Evolutionary conservation across 1,140 invertebrate species (phyloP).

Genomic region (Drosophila punjabiensis): DNA sequence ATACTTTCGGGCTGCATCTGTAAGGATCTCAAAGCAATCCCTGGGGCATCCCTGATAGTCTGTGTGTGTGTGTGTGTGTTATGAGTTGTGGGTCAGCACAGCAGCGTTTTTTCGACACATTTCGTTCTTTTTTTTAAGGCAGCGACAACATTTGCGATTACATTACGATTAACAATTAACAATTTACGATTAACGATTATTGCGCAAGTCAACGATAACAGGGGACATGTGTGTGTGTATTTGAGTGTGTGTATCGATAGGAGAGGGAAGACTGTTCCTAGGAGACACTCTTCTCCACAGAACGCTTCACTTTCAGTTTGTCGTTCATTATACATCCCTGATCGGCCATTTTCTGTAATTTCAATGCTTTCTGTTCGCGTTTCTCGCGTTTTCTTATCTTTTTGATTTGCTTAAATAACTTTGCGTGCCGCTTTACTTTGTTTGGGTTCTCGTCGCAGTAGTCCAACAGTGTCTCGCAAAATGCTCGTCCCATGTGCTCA

Average conservation of each 20-base stretch:
- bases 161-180: constrained; percentile 26
- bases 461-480: constrained; percentile 96
- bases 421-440: constrained; percentile 92
- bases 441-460: constrained; percentile 95
- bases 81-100: constrained; percentile 30
- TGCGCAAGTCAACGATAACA: constrained; percentile 16
- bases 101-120: constrained; percentile 26
- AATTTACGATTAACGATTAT: constrained; percentile 29
- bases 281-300: constrained; percentile 83
- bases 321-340: constrained; percentile 85
- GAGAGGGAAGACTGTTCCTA: constrained; percentile 55
- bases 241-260: constrained; percentile 12
- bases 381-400: constrained; percentile 89
- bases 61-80: not conserved
- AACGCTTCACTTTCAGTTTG: constrained; percentile 81
- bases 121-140: not conserved
- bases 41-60: not conserved
- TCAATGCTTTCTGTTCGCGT: constrained; percentile 85
- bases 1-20: not conserved
- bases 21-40: not conserved
- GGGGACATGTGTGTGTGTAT: not conserved
- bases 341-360: constrained; percentile 85
- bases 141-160: constrained; percentile 26
- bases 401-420: constrained; percentile 91
- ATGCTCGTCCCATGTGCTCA: constrained; percentile 93